A percentile compares a stretch with the other conserved stretches of the same genome.
These are phyloP conservation scores for Heliocidaris erythrogramma DNA, from an alignment of 35 echinoderm and acorn worm species.

Conservation along the genomic window DNA sequence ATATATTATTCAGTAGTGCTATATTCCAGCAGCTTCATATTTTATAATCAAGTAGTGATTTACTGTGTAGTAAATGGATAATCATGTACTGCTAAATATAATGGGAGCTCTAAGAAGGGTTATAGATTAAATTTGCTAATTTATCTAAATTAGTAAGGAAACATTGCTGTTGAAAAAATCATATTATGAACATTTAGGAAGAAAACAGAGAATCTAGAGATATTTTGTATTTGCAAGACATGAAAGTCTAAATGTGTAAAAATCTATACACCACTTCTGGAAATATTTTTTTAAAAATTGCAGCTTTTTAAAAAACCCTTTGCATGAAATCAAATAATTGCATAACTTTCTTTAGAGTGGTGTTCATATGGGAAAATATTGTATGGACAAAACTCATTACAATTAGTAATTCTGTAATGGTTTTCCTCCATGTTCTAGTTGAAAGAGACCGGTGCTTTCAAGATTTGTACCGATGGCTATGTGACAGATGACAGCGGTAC, in stretches of 20 bases:
- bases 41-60: too few relatives aligned
- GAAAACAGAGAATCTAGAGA: not conserved
- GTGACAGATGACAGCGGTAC: slow-evolving; percentile 96
- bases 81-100: not conserved
- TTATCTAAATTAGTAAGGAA: too few relatives aligned
- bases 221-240: not conserved
- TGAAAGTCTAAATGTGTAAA: not conserved
- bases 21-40: too few relatives aligned
- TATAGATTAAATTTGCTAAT: too few relatives aligned
- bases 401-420: not conserved
- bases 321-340: not conserved
- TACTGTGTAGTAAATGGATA: too few relatives aligned
- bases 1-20: not conserved
- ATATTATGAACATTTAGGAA: too few relatives aligned
- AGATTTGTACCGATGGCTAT: slow-evolving; percentile 73
- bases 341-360: not conserved
- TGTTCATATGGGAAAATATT: too few relatives aligned
- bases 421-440: slow-evolving; percentile 39
- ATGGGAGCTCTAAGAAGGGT: too few relatives aligned
- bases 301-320: too few relatives aligned
- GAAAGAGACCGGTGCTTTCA: slow-evolving; percentile 81
- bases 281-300: not conserved
- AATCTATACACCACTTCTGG: not conserved
- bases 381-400: not conserved
- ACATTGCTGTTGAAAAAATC: too few relatives aligned